Conservation (phyloP, 2,888 invertebrate genomes). For the Tenthredo scrophulariae region DNA sequence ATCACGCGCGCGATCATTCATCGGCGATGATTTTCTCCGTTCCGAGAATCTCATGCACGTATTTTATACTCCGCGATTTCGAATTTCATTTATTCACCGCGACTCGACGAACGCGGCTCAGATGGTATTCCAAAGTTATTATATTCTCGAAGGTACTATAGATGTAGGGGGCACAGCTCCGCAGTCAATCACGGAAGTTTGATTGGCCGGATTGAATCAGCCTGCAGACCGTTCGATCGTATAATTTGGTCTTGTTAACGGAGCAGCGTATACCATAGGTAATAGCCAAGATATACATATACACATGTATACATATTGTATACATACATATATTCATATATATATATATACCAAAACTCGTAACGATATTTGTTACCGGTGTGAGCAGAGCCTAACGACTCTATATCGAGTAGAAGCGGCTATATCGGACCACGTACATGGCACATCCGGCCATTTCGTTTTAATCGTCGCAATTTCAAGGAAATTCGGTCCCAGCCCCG, state of each 20-base stretch:
- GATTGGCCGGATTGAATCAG: constrained; percentile 25
- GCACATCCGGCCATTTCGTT: constrained; percentile 44
- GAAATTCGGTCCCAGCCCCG: constrained; percentile 27
- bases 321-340: too few relatives aligned
- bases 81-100: not conserved
- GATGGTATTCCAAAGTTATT: constrained; percentile 5
- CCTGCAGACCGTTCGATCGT: constrained; percentile 29
- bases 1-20: not conserved
- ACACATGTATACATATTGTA: too few relatives aligned
- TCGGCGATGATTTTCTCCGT: not conserved
- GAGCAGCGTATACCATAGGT: not conserved
- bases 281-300: too few relatives aligned
- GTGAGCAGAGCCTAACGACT: constrained; percentile 23
- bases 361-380: constrained; percentile 15
- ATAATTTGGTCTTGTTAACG: constrained; percentile 36
- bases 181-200: constrained; percentile 36
- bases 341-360: not conserved
- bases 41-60: not conserved
- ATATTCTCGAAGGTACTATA: not conserved
- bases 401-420: constrained; percentile 24
- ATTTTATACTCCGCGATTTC: not conserved
- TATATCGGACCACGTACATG: constrained; percentile 38
- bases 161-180: not conserved
- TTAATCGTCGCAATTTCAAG: constrained; percentile 48
- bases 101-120: not conserved